Conservation (phyloP, 1,140 invertebrate species). For the Anastrepha obliqua region DNA sequence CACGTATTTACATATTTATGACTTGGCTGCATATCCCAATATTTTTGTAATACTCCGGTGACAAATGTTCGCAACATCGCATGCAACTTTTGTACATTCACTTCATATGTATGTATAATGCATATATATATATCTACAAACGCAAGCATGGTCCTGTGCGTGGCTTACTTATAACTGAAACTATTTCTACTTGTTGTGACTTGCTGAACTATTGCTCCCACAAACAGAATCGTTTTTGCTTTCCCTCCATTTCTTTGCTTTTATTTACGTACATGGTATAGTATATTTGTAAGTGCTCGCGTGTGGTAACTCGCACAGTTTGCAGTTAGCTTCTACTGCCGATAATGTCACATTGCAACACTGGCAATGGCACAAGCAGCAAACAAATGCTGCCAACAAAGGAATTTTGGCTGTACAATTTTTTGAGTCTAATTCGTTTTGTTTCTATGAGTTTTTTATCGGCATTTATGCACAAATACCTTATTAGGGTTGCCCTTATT, state of each 20-base stretch:
- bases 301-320: not conserved
- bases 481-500: not conserved
- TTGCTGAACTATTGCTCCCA: not conserved
- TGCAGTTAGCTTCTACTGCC: not conserved
- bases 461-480: not conserved
- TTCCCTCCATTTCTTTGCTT: not conserved
- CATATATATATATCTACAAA: not conserved
- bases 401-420: not conserved
- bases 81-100: not conserved
- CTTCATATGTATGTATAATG: not conserved
- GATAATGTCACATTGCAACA: not conserved
- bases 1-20: not conserved
- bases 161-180: not conserved
- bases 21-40: not conserved
- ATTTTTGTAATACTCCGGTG: not conserved
- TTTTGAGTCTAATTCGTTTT: not conserved
- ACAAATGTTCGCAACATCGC: not conserved
- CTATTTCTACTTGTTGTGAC: slow-evolving; percentile 12
- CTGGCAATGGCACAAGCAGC: not conserved
- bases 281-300: no score
- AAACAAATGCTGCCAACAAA: not conserved
- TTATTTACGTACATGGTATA: not conserved
- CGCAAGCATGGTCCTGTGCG: not conserved
- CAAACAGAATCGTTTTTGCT: not conserved
- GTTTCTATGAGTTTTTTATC: not conserved